Evolutionary conservation across 2,888 invertebrate genomes (phyloP).

Genomic region (Drosophila meridionalis): DNA sequence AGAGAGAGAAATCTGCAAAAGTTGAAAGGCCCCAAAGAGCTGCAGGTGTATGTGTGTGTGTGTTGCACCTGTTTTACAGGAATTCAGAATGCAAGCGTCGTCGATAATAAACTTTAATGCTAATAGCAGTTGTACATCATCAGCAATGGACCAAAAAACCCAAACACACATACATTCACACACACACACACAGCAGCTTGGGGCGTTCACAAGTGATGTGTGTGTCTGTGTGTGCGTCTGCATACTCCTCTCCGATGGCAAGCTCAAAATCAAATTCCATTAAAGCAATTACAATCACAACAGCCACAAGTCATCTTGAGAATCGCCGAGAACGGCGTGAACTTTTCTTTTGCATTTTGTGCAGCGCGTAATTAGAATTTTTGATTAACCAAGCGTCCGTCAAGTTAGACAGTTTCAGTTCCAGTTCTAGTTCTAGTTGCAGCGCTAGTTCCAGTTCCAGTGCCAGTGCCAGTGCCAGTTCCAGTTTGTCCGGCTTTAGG

Average conservation of each 20-base stretch:
- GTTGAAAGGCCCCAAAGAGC: conserved; percentile 66
- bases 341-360: conserved; percentile 1
- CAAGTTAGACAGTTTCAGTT: conserved; percentile 35
- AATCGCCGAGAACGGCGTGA: conserved; percentile 30
- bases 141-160: conserved; percentile 72
- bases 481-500: conserved; percentile 82
- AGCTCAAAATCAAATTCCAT: conserved; percentile 79
- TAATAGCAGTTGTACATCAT: conserved; percentile 82
- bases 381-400: conserved; percentile 70
- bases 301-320: conserved; percentile 17
- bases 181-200: not conserved
- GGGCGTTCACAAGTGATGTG: conserved; percentile 14
- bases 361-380: conserved; percentile 69
- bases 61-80: conserved; percentile 81
- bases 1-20: conserved; percentile 64
- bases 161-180: conserved; percentile 24
- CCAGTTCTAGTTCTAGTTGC: conserved; percentile 8
- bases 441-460: conserved; percentile 22
- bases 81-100: conserved; percentile 77
- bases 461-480: conserved; percentile 16
- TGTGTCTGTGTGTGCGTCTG: not conserved
- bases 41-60: conserved; percentile 21
- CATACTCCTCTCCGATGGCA: conserved; percentile 7
- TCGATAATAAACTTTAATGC: conserved; percentile 83
- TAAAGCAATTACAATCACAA: conserved; percentile 67